Conservation (phyloP, 2,797 vertebrate species). For the Manis crassicaudata region DNA sequence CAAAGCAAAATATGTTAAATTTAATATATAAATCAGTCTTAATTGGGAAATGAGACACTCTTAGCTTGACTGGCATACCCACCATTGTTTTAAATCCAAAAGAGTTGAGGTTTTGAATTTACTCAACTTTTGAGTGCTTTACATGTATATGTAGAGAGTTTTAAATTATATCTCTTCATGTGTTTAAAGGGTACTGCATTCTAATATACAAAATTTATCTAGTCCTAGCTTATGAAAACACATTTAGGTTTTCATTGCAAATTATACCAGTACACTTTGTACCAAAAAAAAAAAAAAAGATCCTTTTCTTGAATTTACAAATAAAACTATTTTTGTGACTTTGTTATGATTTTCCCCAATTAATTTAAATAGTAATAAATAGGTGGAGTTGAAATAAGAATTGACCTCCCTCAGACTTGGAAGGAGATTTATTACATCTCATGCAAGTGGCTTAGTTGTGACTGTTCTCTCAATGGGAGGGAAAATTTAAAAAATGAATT, state of each 20-base stretch:
- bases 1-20: not conserved
- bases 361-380: constrained; percentile 30
- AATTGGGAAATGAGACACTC: not conserved
- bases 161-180: not conserved
- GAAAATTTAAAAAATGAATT: not conserved
- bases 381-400: not conserved
- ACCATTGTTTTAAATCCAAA: not conserved
- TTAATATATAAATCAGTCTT: constrained; percentile 8
- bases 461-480: constrained; percentile 35
- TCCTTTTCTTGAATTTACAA: not conserved
- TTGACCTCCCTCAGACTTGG: not conserved
- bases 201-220: not conserved
- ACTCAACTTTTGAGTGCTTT: not conserved
- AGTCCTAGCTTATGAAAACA: not conserved
- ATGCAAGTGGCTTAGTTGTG: not conserved
- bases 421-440: not conserved
- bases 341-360: not conserved
- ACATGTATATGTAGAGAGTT: not conserved
- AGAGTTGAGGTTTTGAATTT: not conserved
- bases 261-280: not conserved
- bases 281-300: not conserved
- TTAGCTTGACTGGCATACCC: not conserved
- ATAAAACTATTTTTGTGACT: not conserved
- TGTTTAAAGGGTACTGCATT: not conserved
- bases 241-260: not conserved